phyloP scores from a whole-genome alignment of 2,113 vertebrate genomes.

The Rutilus rutilus region DNA sequence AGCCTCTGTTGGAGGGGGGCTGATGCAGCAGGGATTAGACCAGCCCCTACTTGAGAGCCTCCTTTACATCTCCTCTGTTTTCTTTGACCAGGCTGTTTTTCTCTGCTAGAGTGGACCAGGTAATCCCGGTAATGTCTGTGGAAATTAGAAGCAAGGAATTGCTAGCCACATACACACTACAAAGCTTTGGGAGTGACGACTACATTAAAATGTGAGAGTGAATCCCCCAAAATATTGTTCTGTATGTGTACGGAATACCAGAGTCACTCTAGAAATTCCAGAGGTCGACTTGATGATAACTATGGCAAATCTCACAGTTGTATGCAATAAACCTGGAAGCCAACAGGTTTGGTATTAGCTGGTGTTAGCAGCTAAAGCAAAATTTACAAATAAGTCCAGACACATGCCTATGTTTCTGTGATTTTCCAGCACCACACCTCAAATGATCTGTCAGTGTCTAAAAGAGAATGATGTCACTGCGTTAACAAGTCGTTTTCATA shows the following conservation, averaged over 20 bases:
- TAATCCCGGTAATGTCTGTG: constrained; percentile 52
- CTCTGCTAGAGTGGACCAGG: constrained; percentile 46
- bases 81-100: constrained; percentile 42
- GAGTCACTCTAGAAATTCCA: not conserved
- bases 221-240: not conserved
- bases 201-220: not conserved
- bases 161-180: not conserved
- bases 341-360: not conserved
- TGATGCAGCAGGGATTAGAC: constrained; percentile 50
- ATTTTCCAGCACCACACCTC: not conserved
- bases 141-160: constrained; percentile 17
- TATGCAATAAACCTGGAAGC: not conserved
- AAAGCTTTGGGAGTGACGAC: not conserved
- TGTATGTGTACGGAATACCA: no score
- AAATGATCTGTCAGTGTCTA: not conserved
- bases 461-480: not conserved
- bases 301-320: not conserved
- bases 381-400: not conserved
- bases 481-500: not conserved
- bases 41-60: constrained; percentile 35
- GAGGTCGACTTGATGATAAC: not conserved
- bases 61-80: constrained; percentile 47
- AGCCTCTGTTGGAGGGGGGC: constrained; percentile 37
- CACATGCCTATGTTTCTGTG: not conserved
- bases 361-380: not conserved